Evolutionary conservation across 2,888 invertebrate species (phyloP).

Genomic region (Syrphus vitripennis): DNA sequence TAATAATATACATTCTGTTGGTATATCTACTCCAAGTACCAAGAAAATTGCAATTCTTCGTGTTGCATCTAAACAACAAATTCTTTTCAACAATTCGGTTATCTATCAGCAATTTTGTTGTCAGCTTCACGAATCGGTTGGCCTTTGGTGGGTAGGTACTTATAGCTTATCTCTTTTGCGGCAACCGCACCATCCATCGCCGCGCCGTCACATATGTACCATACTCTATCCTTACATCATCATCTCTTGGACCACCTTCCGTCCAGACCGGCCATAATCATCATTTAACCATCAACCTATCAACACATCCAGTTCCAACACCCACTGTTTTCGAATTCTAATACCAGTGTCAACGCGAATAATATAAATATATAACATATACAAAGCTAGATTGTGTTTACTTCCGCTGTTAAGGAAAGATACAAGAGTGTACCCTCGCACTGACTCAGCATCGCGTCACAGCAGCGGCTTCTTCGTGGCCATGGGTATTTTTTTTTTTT

Average conservation of each 20-base stretch:
- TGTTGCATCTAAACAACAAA: background rate
- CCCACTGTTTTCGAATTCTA: conserved; percentile 9
- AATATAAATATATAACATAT: background rate
- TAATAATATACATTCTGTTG: too few species aligned
- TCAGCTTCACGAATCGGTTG: background rate
- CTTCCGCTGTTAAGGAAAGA: conserved; percentile 51
- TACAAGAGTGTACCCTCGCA: conserved; percentile 50
- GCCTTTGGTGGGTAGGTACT: too few species aligned
- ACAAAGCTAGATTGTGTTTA: conserved; percentile 25
- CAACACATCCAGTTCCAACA: conserved; percentile 4
- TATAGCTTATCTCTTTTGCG: background rate
- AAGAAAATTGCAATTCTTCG: background rate
- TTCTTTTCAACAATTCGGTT: background rate
- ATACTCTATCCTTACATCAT: background rate
- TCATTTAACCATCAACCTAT: background rate
- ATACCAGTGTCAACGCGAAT: conserved; percentile 16
- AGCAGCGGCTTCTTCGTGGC: background rate
- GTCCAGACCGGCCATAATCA: background rate
- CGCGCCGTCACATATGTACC: background rate
- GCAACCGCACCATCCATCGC: background rate
- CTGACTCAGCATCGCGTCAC: background rate
- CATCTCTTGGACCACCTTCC: background rate
- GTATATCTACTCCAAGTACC: background rate
- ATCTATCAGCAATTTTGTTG: background rate
- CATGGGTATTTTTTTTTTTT: conserved; percentile 12